These are phyloP conservation scores for Cairina moschata DNA, from an alignment of 2,113 vertebrate species.

Conservation along the genomic window DNA sequence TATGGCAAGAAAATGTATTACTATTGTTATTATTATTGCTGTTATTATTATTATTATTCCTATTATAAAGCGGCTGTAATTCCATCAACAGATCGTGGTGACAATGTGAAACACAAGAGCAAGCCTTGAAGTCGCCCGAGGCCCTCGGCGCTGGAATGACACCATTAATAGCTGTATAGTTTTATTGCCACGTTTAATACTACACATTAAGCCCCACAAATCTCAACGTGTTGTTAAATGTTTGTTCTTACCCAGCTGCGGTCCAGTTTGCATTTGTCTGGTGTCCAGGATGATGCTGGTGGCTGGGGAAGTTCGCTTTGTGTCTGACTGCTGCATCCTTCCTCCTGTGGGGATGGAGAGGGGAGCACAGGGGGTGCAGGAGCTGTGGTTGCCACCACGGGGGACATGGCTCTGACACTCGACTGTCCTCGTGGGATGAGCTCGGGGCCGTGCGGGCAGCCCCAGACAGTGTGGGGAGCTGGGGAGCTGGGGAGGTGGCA, in stretches of 20 bases:
- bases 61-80: conserved; percentile 2
- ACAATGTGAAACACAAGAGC: conserved; percentile 42
- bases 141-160: background rate
- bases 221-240: conserved; percentile 17
- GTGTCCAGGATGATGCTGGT: background rate
- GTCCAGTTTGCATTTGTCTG: background rate
- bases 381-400: too few relatives aligned
- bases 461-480: fast-evolving
- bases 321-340: fast-evolving
- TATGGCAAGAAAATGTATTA: background rate
- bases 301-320: background rate
- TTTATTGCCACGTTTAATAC: conserved; percentile 53
- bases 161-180: conserved; percentile 45
- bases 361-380: background rate
- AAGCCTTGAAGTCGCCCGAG: background rate
- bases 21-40: background rate
- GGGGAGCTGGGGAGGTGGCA: background rate
- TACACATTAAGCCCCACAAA: conserved; percentile 40
- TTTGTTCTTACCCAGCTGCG: background rate
- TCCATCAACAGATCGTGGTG: conserved; percentile 18
- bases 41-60: background rate
- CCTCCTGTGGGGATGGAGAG: fast-evolving
- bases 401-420: background rate
- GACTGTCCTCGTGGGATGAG: background rate
- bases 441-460: fast-evolving